Evolutionary conservation across 2,888 invertebrate species (phyloP).

Genomic region (Ypsolopha scabrella): DNA sequence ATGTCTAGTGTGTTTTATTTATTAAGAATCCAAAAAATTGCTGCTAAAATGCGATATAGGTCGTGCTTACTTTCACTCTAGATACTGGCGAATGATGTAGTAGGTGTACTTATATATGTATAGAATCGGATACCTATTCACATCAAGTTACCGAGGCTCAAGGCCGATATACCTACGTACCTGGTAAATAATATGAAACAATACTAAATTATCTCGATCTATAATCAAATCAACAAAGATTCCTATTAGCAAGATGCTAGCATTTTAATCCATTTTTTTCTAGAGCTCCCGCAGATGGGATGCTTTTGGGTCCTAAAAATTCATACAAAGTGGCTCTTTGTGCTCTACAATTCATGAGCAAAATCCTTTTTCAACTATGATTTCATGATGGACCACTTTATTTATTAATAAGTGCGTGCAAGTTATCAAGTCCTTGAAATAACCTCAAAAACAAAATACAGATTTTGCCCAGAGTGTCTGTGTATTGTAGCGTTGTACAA

Average conservation of each 20-base stretch:
- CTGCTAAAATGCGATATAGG: constrained; percentile 37
- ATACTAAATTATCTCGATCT: neutral
- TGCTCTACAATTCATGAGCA: no score
- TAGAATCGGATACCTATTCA: constrained; percentile 42
- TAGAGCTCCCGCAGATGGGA: no score
- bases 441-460: constrained; percentile 43
- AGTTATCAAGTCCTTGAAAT: constrained; percentile 26
- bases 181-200: constrained; percentile 31
- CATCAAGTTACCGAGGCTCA: constrained; percentile 63
- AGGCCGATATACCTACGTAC: constrained; percentile 60
- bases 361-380: no score
- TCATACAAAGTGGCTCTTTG: no score
- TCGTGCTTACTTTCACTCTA: constrained; percentile 69
- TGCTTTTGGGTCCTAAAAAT: no score
- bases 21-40: constrained; percentile 9
- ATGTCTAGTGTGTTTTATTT: neutral
- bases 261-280: no score
- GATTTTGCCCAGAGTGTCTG: neutral
- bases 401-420: no score
- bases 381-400: no score
- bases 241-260: neutral
- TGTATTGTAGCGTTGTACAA: no score
- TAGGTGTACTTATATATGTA: constrained; percentile 41
- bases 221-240: neutral
- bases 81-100: constrained; percentile 31